Evolutionary conservation across 2,113 vertebrate species (phyloP), one percentile per base, ranked within the genome.

Genomic region (Motacilla tschutschensis): DNA sequence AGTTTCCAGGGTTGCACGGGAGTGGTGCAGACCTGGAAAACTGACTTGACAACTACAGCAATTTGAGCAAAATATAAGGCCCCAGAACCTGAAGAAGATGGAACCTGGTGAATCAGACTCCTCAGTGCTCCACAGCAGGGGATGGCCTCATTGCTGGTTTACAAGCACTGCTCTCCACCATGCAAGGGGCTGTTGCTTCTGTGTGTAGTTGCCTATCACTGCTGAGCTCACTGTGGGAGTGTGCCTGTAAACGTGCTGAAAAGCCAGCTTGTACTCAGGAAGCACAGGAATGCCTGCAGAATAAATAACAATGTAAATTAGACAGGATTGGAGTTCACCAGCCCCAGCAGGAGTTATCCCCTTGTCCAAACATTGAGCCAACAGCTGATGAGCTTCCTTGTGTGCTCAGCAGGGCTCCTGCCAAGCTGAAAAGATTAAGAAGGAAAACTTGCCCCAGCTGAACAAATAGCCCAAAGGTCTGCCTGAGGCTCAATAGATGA

Each of bases 281-380:
- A 95, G 90, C 65, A 74, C 58, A 92, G 91, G 93, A 93, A 95
- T 92, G 85, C 78, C 73, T 94, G 83, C 65, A 91, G 83, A 93
- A 93, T 87, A 94, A 94, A 92, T 92, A 94, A 94, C 85, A 92
- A 91, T 79, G 88, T 94, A 93, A 93, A 94, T 95, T 93, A 94
- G 90, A 92, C 75, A 94, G 88, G 93, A 92, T 65, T 88, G 78
- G 75, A 91, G 76, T 67, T 95, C 86, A 89, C 90, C 83, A 93
- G 88, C 83, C 94, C 83, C 93, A 94, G 94, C 93, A 94, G 93
- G 94, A 92, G 90, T 93, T 94, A 94, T 91, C 78, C 88, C 90
- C 90, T 93, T 95, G 93, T 94, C 93, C 90, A 94, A 95, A 94
- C 85, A 94, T 41, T 89, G 83, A 95, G 86, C 91, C 71, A 88